A percentile compares a stretch with the other conserved stretches of the same genome.
Conservation (phyloP, 2,113 vertebrate genomes). For the Megalops atlanticus region DNA sequence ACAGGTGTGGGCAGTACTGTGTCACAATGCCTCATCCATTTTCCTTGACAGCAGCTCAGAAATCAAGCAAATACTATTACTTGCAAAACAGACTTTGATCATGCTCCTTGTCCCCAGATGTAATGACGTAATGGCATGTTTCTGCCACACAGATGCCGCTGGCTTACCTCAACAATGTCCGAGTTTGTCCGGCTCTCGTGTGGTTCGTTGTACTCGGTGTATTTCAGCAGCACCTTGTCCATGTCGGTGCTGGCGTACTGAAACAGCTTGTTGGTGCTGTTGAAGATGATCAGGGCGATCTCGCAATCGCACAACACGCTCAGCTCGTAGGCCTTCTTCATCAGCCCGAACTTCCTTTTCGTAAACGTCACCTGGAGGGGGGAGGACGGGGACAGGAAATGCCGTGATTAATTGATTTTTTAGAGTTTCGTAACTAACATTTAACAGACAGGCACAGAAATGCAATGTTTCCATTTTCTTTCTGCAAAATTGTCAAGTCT, state of each 20-base stretch:
- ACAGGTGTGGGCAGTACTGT: background rate
- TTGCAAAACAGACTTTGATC: background rate
- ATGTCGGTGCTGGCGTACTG: constrained; percentile 97
- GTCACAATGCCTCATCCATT: background rate
- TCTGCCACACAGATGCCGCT: background rate
- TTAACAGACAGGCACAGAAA: background rate
- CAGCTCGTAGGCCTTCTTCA: constrained; percentile 98
- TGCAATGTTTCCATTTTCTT: background rate
- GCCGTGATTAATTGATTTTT: background rate
- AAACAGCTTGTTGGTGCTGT: constrained; percentile 98
- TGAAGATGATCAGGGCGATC: constrained; percentile 98
- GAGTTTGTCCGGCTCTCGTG: constrained; percentile 97
- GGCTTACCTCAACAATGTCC: constrained; percentile 92
- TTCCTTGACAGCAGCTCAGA: background rate
- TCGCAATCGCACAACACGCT: constrained; percentile 96
- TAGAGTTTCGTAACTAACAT: background rate
- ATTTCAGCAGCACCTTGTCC: constrained; percentile 97
- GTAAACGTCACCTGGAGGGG: constrained; percentile 90
- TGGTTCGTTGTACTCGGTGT: constrained; percentile 95
- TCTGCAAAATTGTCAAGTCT: too few relatives aligned
- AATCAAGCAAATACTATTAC: too few relatives aligned
- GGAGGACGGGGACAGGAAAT: background rate
- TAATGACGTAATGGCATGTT: background rate
- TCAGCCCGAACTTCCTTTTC: constrained; percentile 96
- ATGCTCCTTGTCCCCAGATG: background rate